Conservation (phyloP, 2,113 vertebrate genomes). For the Sturnira hondurensis region DNA sequence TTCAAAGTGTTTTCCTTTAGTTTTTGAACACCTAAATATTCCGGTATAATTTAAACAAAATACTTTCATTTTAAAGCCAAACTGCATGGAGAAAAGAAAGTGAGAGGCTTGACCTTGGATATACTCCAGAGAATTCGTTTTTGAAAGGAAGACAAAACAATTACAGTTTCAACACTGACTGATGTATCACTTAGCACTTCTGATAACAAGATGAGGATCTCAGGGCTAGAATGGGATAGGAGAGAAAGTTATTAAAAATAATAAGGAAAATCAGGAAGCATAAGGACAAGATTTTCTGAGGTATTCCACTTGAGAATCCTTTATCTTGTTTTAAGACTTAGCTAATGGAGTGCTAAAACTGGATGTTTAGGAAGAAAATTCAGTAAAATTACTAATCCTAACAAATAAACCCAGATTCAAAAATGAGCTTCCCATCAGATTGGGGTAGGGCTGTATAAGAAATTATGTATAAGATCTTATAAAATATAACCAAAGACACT, state of each 20-base stretch:
- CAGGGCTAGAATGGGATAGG: background rate
- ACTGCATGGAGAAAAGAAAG: background rate
- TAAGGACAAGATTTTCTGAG: background rate
- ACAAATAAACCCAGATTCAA: background rate
- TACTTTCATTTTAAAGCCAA: conserved; percentile 37
- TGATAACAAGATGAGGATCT: background rate
- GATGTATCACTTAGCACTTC: background rate
- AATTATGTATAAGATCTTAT: too few relatives aligned
- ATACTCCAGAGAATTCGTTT: background rate
- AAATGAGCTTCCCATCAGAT: background rate
- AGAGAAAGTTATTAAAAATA: background rate
- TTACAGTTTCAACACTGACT: background rate
- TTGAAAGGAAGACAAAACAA: conserved; percentile 7
- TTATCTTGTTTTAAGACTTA: background rate
- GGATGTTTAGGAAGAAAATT: background rate
- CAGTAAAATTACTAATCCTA: background rate
- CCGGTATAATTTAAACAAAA: conserved; percentile 22
- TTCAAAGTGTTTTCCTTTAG: background rate
- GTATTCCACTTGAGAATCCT: background rate
- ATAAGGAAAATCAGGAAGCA: background rate
- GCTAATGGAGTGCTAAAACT: background rate
- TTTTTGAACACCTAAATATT: background rate
- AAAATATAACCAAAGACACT: too few relatives aligned
- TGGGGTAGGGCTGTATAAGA: rapidly evolving
- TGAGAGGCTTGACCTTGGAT: background rate